A percentile compares a stretch with the other conserved stretches of the same genome.
These are phyloP conservation scores for Galleria mellonella DNA, from an alignment of 1,140 invertebrate species.

Conservation along the genomic window DNA sequence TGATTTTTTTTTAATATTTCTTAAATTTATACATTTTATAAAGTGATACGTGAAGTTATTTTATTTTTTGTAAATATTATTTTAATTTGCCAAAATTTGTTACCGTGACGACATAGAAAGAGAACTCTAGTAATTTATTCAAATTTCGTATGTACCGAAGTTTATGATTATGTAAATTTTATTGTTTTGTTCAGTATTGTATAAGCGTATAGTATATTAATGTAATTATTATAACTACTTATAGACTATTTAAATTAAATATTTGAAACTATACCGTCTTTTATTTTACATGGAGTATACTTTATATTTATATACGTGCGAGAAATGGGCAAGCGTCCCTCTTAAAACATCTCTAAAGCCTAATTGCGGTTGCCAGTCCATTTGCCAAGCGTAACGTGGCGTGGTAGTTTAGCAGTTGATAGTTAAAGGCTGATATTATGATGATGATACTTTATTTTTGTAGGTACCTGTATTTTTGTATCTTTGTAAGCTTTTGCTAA, in stretches of 20 bases:
- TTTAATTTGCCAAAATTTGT: conserved; percentile 45
- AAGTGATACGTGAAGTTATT: conserved; percentile 33
- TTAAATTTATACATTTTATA: conserved; percentile 16
- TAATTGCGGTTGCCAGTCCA: too few relatives aligned
- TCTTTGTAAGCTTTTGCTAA: too few relatives aligned
- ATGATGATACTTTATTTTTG: too few relatives aligned
- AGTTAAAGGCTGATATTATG: too few relatives aligned
- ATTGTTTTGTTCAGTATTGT: conserved; percentile 68
- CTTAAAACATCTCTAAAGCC: too few relatives aligned
- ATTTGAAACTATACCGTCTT: not conserved
- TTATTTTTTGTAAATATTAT: conserved; percentile 28
- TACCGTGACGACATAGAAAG: conserved; percentile 33
- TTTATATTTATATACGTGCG: too few relatives aligned
- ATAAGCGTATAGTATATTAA: conserved; percentile 60
- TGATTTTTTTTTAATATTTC: conserved; percentile 16
- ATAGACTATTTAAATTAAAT: conserved; percentile 58
- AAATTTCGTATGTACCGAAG: conserved; percentile 38
- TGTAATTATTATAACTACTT: conserved; percentile 33
- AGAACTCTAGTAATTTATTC: conserved; percentile 48
- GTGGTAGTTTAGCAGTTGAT: too few relatives aligned
- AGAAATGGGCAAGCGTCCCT: too few relatives aligned
- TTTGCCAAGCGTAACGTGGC: too few relatives aligned
- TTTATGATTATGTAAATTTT: conserved; percentile 65
- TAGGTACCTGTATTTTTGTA: too few relatives aligned
- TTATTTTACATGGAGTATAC: too few relatives aligned